A percentile compares a stretch with the other conserved stretches of the same genome.
Evolutionary conservation across 2,888 invertebrate species (phyloP).

Genomic region (Lithophane semibrunnea): DNA sequence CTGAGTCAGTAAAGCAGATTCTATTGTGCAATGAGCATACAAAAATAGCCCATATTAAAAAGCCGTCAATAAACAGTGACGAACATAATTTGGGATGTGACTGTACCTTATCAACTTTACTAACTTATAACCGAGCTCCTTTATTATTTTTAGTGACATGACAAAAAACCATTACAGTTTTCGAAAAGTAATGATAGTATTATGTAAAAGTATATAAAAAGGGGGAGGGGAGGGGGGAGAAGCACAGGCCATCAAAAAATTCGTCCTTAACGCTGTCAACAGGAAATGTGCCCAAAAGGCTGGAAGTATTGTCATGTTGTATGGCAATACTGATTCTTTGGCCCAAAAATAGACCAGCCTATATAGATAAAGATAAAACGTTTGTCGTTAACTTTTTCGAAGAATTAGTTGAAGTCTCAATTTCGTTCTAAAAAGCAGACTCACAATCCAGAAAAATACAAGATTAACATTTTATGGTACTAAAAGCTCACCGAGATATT

Average conservation of each 20-base stretch:
- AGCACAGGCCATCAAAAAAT: too few species aligned
- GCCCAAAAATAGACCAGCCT: too few species aligned
- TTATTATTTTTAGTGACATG: constrained; percentile 28
- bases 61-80: background rate
- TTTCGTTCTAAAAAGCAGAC: constrained; percentile 11
- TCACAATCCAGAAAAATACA: constrained; percentile 18
- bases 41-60: background rate
- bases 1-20: background rate
- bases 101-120: constrained; percentile 36
- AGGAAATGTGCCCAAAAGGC: too few species aligned
- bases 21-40: background rate
- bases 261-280: too few species aligned
- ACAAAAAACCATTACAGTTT: too few species aligned
- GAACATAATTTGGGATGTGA: background rate
- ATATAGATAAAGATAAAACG: background rate
- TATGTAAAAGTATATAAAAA: too few species aligned
- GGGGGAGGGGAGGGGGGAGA: too few species aligned
- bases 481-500: constrained; percentile 34
- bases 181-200: too few species aligned
- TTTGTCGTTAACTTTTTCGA: background rate
- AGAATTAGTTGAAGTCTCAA: background rate
- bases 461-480: constrained; percentile 22
- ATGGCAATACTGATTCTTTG: too few species aligned
- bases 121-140: constrained; percentile 38
- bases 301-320: too few species aligned